These are phyloP conservation scores for Chrysina gloriosa DNA, from an alignment of 2,888 invertebrate species.

Conservation along the genomic window DNA sequence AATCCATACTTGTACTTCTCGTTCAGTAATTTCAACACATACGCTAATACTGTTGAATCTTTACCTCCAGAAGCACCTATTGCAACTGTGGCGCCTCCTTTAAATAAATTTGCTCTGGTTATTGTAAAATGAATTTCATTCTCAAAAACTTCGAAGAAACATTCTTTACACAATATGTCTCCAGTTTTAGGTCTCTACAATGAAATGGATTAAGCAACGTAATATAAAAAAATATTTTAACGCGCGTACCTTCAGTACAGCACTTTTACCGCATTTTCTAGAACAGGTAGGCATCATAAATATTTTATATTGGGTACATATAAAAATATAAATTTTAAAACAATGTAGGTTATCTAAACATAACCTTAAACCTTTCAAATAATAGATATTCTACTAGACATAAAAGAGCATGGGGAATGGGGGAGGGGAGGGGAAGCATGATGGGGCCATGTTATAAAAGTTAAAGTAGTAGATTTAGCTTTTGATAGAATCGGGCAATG, in stretches of 20 bases:
- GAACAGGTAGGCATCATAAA: conserved; percentile 78
- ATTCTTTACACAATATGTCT: conserved; percentile 92
- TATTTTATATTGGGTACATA: too few species aligned
- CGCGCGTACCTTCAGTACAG: conserved; percentile 76
- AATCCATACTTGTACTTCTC: conserved; percentile 91
- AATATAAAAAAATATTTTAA: background rate
- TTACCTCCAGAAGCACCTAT: conserved; percentile 95
- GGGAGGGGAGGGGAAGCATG: too few species aligned
- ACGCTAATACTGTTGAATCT: conserved; percentile 98
- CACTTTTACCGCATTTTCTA: conserved; percentile 79
- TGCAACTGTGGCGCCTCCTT: conserved; percentile 86
- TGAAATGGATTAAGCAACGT: conserved; percentile 44
- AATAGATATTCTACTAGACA: too few species aligned
- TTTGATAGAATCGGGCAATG: too few species aligned
- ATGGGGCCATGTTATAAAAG: too few species aligned
- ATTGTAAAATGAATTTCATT: conserved; percentile 95
- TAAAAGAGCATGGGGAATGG: too few species aligned
- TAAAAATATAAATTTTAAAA: too few species aligned
- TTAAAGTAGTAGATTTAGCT: too few species aligned
- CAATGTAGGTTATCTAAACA: too few species aligned
- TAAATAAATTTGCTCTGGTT: conserved; percentile 82
- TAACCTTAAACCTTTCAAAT: too few species aligned
- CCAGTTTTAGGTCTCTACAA: conserved; percentile 89
- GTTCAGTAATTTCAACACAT: conserved; percentile 91
- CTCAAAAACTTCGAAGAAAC: conserved; percentile 95